Percentiles rank a stretch among this genome's conserved stretches.
These are phyloP conservation scores for Acanthis flammea DNA, from an alignment of 2,797 vertebrate species.

Conservation along the genomic window DNA sequence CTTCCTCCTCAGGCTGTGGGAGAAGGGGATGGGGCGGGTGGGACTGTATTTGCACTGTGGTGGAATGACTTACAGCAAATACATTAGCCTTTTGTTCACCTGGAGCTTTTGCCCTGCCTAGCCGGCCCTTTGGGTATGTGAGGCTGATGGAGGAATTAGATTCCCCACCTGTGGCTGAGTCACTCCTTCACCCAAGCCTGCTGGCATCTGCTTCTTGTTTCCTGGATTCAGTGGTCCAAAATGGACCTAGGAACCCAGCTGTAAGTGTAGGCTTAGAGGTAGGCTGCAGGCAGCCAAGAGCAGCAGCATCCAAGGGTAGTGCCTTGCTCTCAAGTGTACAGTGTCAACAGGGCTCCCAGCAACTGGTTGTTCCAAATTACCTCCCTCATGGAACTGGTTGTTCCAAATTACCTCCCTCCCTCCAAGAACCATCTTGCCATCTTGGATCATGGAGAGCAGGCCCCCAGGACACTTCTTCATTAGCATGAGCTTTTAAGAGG, in stretches of 20 bases:
- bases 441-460: not conserved
- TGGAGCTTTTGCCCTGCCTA: not conserved
- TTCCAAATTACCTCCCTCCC: not conserved
- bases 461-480: not conserved
- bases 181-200: not conserved
- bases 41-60: not conserved
- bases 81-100: not conserved
- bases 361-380: not conserved
- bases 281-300: not conserved
- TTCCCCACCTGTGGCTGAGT: not conserved
- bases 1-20: constrained; percentile 71
- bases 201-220: not conserved
- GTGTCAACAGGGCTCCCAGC: not conserved
- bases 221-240: not conserved
- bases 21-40: constrained; percentile 59
- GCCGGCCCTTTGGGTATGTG: fast-evolving
- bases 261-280: not conserved
- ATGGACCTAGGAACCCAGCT: not conserved
- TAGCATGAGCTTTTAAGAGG: not conserved
- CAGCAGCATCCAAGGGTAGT: not conserved
- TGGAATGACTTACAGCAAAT: not conserved
- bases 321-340: not conserved
- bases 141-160: not conserved
- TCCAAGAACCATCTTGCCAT: not conserved
- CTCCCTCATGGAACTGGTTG: not conserved